phyloP scores from a whole-genome alignment of 1,140 invertebrate genomes.

The Drosophila nikananu region DNA sequence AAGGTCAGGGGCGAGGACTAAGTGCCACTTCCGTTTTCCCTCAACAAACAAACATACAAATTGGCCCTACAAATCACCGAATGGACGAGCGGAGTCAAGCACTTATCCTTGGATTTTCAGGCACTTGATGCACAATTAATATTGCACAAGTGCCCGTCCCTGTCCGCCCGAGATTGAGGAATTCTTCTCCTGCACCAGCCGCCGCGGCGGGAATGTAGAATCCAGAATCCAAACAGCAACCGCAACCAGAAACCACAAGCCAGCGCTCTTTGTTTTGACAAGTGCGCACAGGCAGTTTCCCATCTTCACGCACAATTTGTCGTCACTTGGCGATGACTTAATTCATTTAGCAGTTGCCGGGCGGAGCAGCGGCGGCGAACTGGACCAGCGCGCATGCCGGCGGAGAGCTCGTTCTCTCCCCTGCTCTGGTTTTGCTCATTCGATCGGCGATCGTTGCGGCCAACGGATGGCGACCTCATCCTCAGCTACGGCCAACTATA shows the following conservation, averaged over 20 bases:
- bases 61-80: slow-evolving; percentile 28
- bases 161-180: slow-evolving; percentile 19
- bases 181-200: not conserved
- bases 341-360: slow-evolving; percentile 76
- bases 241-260: slow-evolving; percentile 1
- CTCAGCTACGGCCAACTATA: slow-evolving; percentile 16
- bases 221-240: slow-evolving; percentile 3
- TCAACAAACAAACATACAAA: slow-evolving; percentile 29
- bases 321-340: slow-evolving; percentile 84
- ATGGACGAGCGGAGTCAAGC: slow-evolving; percentile 31
- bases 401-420: not conserved
- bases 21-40: slow-evolving; percentile 57
- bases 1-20: slow-evolving; percentile 29
- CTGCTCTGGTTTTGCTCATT: slow-evolving; percentile 44
- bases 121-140: slow-evolving; percentile 61
- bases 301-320: slow-evolving; percentile 84
- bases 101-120: slow-evolving; percentile 29
- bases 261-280: slow-evolving; percentile 68
- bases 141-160: slow-evolving; percentile 51
- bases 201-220: not conserved
- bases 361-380: not conserved
- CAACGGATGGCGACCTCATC: slow-evolving; percentile 30
- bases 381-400: slow-evolving; percentile 3
- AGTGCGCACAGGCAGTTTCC: slow-evolving; percentile 59
- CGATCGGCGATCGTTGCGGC: slow-evolving; percentile 35